phyloP scores from a whole-genome alignment of 2,888 invertebrate genomes.

The Microplitis deprimator region DNA sequence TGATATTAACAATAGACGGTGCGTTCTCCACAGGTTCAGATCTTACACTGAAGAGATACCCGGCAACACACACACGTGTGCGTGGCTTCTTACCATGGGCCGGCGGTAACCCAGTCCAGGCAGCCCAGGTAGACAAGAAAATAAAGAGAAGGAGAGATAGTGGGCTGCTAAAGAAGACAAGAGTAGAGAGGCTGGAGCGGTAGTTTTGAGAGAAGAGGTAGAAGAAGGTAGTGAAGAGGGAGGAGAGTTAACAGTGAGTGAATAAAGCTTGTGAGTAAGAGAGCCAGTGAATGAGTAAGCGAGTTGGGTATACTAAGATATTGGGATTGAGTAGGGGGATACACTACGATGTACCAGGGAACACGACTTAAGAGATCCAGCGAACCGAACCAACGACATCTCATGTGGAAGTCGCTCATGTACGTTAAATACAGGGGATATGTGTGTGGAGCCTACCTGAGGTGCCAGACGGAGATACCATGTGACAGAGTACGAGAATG shows the following conservation, averaged over 20 bases:
- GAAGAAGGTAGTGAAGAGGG: constrained; percentile 6
- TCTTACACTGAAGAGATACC: constrained; percentile 69
- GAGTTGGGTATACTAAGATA: neutral
- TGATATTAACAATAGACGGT: constrained; percentile 70
- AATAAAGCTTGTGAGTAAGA: constrained; percentile 19
- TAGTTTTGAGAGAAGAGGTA: constrained; percentile 31
- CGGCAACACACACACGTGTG: constrained; percentile 70
- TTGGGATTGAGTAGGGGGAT: neutral
- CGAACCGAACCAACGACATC: constrained; percentile 15
- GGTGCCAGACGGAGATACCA: neutral
- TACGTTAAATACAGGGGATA: neutral
- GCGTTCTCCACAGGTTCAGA: constrained; percentile 71
- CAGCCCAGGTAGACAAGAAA: constrained; percentile 59
- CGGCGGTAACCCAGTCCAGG: constrained; percentile 51
- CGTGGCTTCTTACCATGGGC: constrained; percentile 51
- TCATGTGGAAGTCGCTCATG: constrained; percentile 9
- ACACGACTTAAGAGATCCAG: constrained; percentile 18
- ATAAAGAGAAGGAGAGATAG: constrained; percentile 54
- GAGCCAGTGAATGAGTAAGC: constrained; percentile 16
- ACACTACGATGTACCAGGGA: constrained; percentile 14
- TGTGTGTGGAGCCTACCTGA: too few species aligned
- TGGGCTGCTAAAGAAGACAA: constrained; percentile 52
- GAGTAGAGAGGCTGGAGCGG: constrained; percentile 55
- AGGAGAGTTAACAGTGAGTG: constrained; percentile 9
- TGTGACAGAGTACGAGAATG: constrained; percentile 37